Conservation (phyloP, 2,797 vertebrate genomes). For the Benthosema pterotum region DNA sequence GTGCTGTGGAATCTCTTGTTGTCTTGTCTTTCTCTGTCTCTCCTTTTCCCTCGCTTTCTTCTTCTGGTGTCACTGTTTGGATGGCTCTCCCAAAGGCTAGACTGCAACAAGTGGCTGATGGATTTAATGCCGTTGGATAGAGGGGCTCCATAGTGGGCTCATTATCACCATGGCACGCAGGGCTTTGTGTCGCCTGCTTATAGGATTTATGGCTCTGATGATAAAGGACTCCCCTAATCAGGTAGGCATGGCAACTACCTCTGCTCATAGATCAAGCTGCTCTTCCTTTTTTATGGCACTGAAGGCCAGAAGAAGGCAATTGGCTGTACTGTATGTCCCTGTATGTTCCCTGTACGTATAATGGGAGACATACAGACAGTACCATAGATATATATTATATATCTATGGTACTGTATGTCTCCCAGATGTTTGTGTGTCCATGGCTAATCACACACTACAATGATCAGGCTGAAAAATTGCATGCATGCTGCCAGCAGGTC, state of each 20-base stretch:
- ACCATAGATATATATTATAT: too few species aligned
- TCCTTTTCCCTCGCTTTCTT: constrained; percentile 3
- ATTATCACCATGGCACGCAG: constrained; percentile 55
- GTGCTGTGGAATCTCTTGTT: constrained; percentile 20
- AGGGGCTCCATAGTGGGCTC: constrained; percentile 49
- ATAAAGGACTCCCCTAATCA: constrained; percentile 54
- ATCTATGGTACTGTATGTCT: too few species aligned
- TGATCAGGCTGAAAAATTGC: too few species aligned
- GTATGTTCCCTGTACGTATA: too few species aligned
- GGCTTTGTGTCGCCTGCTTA: constrained; percentile 47
- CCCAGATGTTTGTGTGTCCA: too few species aligned
- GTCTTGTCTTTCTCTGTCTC: constrained; percentile 14
- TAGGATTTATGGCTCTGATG: constrained; percentile 64
- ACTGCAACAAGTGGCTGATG: constrained; percentile 77
- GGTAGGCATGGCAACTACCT: constrained; percentile 53
- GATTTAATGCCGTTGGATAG: constrained; percentile 71
- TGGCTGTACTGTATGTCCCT: too few species aligned
- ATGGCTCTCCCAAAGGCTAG: constrained; percentile 23
- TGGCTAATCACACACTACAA: too few species aligned
- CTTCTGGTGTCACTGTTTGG: constrained; percentile 29
- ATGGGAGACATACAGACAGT: too few species aligned
- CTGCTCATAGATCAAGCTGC: constrained; percentile 17
- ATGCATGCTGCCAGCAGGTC: too few species aligned
- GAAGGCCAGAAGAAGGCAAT: too few species aligned
- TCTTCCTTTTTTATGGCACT: neutral